Evolutionary conservation across 2,113 vertebrate species (phyloP).

Genomic region (Tragelaphus imberbis): DNA sequence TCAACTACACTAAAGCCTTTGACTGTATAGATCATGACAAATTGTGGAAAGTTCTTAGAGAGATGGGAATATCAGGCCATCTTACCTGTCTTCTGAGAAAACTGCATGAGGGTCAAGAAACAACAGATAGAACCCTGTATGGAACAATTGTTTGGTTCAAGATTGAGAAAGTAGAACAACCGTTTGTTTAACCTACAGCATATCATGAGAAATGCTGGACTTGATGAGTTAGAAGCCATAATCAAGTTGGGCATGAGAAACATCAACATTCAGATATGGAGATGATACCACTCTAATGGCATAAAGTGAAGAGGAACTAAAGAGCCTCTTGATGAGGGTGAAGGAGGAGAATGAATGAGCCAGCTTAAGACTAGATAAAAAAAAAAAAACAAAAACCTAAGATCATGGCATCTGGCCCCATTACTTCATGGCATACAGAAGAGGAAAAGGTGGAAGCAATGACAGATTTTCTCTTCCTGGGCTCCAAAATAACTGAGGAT

Average conservation of each 20-base stretch:
- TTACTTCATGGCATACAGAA: not conserved
- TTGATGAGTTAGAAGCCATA: not conserved
- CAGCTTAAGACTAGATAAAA: not conserved
- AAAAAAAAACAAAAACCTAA: not conserved
- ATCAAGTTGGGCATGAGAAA: not conserved
- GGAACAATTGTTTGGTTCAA: not conserved
- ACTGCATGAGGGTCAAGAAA: not conserved
- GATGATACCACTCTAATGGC: not conserved
- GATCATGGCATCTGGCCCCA: not conserved
- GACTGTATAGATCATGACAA: not conserved
- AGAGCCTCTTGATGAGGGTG: not conserved
- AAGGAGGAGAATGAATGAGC: not conserved
- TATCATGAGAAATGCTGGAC: not conserved
- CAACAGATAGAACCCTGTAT: not conserved
- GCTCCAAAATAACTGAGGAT: not conserved
- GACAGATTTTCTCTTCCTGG: not conserved
- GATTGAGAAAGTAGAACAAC: not conserved
- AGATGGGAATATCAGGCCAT: not conserved
- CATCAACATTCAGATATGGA: not conserved
- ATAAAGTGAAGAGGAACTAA: not conserved
- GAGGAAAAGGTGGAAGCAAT: not conserved
- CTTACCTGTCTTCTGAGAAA: not conserved
- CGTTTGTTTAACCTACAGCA: not conserved
- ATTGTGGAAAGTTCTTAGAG: not conserved
- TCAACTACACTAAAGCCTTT: not conserved